phyloP scores from a whole-genome alignment of 2,113 vertebrate genomes.

The Heterocephalus glaber region DNA sequence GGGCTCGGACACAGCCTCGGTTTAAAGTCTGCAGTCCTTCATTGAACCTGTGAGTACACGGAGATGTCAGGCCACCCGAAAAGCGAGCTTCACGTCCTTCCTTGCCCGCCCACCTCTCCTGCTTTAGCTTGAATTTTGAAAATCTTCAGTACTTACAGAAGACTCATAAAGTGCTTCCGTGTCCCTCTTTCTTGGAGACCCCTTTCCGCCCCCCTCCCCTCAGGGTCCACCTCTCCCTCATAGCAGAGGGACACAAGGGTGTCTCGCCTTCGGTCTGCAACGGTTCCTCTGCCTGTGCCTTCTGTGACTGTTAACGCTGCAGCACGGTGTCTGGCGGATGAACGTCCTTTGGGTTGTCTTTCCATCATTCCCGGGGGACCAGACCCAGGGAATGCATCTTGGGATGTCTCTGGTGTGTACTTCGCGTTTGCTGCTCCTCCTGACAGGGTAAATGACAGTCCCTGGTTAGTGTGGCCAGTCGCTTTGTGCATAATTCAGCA shows the following conservation, averaged over 20 bases:
- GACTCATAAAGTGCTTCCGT: background rate
- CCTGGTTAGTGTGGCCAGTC: accelerated
- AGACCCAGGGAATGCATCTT: background rate
- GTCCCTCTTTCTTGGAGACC: background rate
- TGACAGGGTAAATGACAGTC: background rate
- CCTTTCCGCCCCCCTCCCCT: too few relatives aligned
- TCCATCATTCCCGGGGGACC: background rate
- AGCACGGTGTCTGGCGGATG: background rate
- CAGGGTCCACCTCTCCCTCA: accelerated
- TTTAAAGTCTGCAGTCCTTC: background rate
- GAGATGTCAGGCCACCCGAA: background rate
- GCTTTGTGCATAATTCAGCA: background rate
- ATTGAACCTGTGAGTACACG: background rate
- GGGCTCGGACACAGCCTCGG: too few relatives aligned
- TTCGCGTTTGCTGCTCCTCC: background rate
- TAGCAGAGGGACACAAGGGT: background rate
- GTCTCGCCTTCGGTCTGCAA: background rate
- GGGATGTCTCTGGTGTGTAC: background rate
- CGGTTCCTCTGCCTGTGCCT: background rate
- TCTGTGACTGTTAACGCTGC: background rate
- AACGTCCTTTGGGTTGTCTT: background rate
- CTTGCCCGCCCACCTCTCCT: background rate
- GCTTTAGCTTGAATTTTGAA: background rate
- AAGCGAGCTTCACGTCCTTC: background rate
- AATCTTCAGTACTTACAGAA: background rate